phyloP scores from a whole-genome alignment of 2,888 invertebrate species.

The Stratiomys singularior region DNA sequence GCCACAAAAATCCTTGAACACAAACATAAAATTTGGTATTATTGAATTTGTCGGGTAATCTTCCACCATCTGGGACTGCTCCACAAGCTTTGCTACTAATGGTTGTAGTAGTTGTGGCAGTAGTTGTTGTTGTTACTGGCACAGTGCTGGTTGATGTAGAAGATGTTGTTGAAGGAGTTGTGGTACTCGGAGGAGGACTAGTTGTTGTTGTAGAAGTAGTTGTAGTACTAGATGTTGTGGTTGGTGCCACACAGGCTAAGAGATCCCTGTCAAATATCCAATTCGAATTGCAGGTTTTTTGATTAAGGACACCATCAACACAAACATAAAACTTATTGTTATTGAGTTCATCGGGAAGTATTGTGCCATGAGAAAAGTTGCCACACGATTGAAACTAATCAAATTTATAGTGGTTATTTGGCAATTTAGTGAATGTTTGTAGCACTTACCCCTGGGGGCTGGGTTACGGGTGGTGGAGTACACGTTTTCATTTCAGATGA shows the following conservation, averaged over 20 bases:
- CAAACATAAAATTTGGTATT: constrained; percentile 16
- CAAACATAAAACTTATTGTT: constrained; percentile 14
- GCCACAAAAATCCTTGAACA: background rate
- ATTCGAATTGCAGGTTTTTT: background rate
- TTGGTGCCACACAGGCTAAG: background rate
- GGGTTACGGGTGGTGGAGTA: background rate
- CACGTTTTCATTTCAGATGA: background rate
- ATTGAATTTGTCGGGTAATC: constrained; percentile 4
- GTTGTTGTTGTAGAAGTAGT: background rate
- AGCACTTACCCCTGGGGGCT: background rate
- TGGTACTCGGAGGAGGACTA: background rate
- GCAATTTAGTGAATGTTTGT: no score
- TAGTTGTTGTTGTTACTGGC: no score
- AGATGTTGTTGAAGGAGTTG: background rate
- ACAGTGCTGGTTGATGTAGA: no score
- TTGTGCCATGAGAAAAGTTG: background rate
- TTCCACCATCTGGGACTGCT: background rate
- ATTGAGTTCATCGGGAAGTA: constrained; percentile 10
- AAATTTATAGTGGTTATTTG: no score
- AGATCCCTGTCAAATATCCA: background rate
- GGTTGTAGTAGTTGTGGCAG: background rate
- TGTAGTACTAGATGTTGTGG: background rate
- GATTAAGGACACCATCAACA: background rate
- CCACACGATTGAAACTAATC: constrained; percentile 8
- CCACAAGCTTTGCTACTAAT: background rate